Evolutionary conservation across 2,113 vertebrate species (phyloP).

Genomic region (Anarhynchus alexandrinus): DNA sequence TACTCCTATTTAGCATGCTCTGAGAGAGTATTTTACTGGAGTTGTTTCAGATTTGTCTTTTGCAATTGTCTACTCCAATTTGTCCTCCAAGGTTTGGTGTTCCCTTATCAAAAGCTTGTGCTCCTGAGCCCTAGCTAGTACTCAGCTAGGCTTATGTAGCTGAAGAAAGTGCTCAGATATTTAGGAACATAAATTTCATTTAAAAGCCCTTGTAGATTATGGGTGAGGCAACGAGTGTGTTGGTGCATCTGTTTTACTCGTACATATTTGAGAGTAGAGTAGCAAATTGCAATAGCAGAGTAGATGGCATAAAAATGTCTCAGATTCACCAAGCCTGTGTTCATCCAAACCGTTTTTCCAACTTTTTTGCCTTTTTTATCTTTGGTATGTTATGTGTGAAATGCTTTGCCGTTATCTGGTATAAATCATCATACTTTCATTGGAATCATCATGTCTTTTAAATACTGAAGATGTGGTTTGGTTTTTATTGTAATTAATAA

Average conservation of each 20-base stretch:
- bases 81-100: neutral
- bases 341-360: neutral
- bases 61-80: neutral
- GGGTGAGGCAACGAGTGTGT: neutral
- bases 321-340: neutral
- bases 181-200: neutral
- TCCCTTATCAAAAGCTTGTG: neutral
- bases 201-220: neutral
- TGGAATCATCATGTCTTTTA: neutral
- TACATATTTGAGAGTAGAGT: neutral
- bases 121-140: neutral
- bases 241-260: neutral
- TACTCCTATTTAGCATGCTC: neutral
- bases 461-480: neutral
- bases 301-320: neutral
- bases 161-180: neutral
- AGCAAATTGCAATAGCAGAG: neutral
- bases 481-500: neutral
- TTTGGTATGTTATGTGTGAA: neutral
- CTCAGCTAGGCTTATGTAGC: neutral
- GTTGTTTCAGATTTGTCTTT: neutral
- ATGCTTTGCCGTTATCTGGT: neutral
- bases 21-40: neutral
- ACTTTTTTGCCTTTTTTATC: neutral
- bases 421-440: neutral